phyloP scores from a whole-genome alignment of 2,113 vertebrate species.

The Myotis davidii region DNA sequence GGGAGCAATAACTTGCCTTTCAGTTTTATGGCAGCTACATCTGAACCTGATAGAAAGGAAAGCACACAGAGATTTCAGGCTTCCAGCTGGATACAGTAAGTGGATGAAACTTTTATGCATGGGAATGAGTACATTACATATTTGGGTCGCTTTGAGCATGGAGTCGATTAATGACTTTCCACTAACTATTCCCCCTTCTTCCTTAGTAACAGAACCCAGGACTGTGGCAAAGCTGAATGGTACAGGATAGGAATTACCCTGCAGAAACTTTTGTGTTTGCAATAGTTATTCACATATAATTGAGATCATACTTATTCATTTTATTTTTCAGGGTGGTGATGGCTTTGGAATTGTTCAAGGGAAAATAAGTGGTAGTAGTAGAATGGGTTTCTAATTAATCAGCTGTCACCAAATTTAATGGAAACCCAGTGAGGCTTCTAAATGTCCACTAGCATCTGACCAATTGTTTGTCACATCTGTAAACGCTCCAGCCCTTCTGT shows the following conservation, averaged over 20 bases:
- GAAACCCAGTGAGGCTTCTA: not conserved
- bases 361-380: not conserved
- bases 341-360: not conserved
- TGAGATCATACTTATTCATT: not conserved
- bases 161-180: not conserved
- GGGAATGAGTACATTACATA: not conserved
- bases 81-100: not conserved
- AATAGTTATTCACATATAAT: not conserved
- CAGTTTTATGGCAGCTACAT: not conserved
- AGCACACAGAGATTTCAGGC: not conserved
- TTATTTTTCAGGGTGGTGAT: not conserved
- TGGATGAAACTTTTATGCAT: not conserved
- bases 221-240: not conserved
- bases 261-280: not conserved
- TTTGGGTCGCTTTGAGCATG: not conserved
- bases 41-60: not conserved
- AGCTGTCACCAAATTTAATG: not conserved
- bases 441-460: not conserved
- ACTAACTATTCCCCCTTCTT: not conserved
- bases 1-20: not conserved
- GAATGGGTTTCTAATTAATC: not conserved
- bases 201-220: not conserved
- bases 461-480: not conserved
- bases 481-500: not conserved
- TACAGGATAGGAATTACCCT: not conserved